Evolutionary conservation across 2,113 vertebrate genomes (phyloP), one percentile per base, ranked within the genome.

Genomic region (Hippocampus comes): DNA sequence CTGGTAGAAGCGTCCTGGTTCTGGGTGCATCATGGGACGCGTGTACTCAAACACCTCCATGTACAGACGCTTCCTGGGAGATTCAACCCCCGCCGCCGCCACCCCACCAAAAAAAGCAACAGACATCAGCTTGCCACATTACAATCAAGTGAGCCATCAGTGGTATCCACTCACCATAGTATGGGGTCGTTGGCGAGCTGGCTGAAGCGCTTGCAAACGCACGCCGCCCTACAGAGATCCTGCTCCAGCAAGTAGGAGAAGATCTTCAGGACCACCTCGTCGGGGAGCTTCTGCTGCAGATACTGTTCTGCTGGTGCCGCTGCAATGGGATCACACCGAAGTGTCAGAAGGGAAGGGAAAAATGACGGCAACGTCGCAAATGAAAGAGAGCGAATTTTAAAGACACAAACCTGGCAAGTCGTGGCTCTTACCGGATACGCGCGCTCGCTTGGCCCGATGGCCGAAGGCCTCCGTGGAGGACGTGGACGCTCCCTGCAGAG

Each of bases 31-130:
- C 97, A 99, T 98, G 77, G 97, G 97, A 81, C 96, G 95, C 5
- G 97, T 99, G 84, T 98, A 99, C 82, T 99, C 97, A 93, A 99
- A 99, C 89, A 99, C 96, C 88, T 99, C 97, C 97, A 98, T 99
- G 83, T 99, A 99, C 53, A 99, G 89, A 82, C 96, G 93, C 92
- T 99, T 99, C 97, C 97, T 99, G 17, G n/a, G 63, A 81, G 1
- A 69, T 3, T 15, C 34, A 38, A 5, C 34, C 34, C 5, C 34
- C 4, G 30, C 30, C 30, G 30, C 30, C 30, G 30, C 30, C 30
- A 5, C 30, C 34, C 34, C 34, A 5, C 34, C 1, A 0, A 21
- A 53, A 34, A 21, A 21, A 55, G 34, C 1, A 57, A 15, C 2
- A 55, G 9, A 9, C 6, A 5, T 75, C 4, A 66, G 20, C 21